phyloP scores from a whole-genome alignment of 2,113 vertebrate species.

The Chlorocebus sabaeus region DNA sequence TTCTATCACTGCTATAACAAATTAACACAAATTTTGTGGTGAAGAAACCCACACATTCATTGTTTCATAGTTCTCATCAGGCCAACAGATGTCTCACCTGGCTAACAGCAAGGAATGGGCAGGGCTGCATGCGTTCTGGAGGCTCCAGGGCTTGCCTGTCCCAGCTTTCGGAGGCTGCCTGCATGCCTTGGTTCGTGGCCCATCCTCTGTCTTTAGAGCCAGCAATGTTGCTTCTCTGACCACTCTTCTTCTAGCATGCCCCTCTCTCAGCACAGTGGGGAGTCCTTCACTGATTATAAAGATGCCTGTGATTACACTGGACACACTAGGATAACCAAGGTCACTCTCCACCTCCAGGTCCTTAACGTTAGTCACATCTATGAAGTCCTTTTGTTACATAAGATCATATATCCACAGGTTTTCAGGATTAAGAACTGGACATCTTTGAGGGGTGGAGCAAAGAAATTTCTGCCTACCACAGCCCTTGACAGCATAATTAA shows the following conservation, averaged over 20 bases:
- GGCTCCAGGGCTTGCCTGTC: neutral
- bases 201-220: neutral
- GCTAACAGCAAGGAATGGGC: too few relatives aligned
- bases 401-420: neutral
- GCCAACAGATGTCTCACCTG: neutral
- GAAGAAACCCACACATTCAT: neutral
- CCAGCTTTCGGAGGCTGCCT: neutral
- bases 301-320: neutral
- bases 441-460: neutral
- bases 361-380: neutral
- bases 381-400: neutral
- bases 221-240: accelerated
- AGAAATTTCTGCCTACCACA: neutral
- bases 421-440: neutral
- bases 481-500: neutral
- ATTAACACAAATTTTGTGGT: neutral
- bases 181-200: accelerated
- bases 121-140: neutral
- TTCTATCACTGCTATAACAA: neutral
- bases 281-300: neutral
- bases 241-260: accelerated
- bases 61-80: neutral
- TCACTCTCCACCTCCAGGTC: too few relatives aligned
- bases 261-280: neutral
- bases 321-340: too few relatives aligned